Evolutionary conservation across 2,113 vertebrate species (phyloP).

Genomic region (Serinus canaria): DNA sequence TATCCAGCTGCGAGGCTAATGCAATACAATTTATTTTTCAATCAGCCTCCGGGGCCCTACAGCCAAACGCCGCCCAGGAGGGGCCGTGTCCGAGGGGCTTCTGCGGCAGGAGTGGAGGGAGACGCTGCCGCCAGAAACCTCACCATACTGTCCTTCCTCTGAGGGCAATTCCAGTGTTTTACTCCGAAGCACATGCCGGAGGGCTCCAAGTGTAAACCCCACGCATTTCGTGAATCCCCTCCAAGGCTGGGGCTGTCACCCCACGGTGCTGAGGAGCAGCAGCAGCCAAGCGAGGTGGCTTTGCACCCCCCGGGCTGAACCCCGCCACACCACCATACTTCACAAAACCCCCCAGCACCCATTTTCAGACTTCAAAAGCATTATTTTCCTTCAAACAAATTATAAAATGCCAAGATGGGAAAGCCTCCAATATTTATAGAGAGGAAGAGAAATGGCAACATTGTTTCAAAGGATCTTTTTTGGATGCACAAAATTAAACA

Average conservation of each 20-base stretch:
- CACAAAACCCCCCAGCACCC: rapidly evolving
- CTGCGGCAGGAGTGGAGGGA: not conserved
- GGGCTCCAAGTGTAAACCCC: not conserved
- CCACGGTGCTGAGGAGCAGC: not conserved
- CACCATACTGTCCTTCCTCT: not conserved
- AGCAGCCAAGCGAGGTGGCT: rapidly evolving
- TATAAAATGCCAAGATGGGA: not conserved
- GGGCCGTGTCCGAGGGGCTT: not conserved
- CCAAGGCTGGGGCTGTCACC: not conserved
- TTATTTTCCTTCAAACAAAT: not conserved
- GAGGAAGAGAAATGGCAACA: not conserved
- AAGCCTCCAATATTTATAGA: rapidly evolving
- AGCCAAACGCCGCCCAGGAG: not conserved
- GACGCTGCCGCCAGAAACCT: rapidly evolving
- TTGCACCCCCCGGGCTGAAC: rapidly evolving
- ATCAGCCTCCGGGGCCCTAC: not conserved
- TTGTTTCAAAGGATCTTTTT: not conserved
- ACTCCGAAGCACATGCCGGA: not conserved
- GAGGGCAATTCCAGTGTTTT: not conserved
- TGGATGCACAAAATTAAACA: not conserved
- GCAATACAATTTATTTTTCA: slow-evolving; percentile 25
- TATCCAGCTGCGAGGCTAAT: not conserved
- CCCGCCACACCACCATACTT: rapidly evolving
- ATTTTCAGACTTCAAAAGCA: not conserved
- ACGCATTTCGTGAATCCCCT: rapidly evolving